phyloP scores from a whole-genome alignment of 1,140 invertebrate species.

The Macrobrachium nipponense region DNA sequence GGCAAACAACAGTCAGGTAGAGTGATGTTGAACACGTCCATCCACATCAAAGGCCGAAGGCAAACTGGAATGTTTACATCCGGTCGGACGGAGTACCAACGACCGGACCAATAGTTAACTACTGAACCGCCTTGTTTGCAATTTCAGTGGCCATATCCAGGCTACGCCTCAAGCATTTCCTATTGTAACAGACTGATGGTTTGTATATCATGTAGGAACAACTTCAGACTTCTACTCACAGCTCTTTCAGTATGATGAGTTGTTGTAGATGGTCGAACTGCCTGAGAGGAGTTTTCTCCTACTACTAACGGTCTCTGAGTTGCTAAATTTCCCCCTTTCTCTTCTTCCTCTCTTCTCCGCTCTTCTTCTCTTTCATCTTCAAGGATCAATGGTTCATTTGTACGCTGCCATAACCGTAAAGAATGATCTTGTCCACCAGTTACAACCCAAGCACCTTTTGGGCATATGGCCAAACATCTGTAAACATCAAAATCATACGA shows the following conservation, averaged over 20 bases:
- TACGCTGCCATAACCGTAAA: conserved; percentile 87
- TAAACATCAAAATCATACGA: background rate
- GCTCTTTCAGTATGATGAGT: conserved; percentile 91
- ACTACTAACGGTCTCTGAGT: conserved; percentile 68
- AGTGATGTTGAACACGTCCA: too few relatives aligned
- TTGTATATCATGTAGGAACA: too few relatives aligned
- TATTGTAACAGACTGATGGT: too few relatives aligned
- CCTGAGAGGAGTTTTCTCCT: conserved; percentile 74
- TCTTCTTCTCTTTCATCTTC: conserved; percentile 92
- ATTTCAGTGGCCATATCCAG: too few relatives aligned
- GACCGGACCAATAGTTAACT: too few relatives aligned
- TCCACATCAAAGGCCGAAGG: too few relatives aligned
- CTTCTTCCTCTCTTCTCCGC: conserved; percentile 80
- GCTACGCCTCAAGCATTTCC: too few relatives aligned
- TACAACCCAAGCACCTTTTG: conserved; percentile 83
- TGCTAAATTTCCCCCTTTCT: conserved; percentile 78
- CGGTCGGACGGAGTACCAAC: too few relatives aligned
- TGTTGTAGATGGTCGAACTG: conserved; percentile 87
- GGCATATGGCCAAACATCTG: conserved; percentile 78
- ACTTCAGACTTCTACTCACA: conserved; percentile 72
- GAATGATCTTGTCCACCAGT: conserved; percentile 91
- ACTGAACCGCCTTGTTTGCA: too few relatives aligned
- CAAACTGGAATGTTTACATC: too few relatives aligned
- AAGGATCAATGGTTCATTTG: conserved; percentile 89
- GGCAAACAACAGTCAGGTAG: too few relatives aligned